These are phyloP conservation scores for Theretra japonica DNA, from an alignment of 2,888 invertebrate species.

Conservation along the genomic window DNA sequence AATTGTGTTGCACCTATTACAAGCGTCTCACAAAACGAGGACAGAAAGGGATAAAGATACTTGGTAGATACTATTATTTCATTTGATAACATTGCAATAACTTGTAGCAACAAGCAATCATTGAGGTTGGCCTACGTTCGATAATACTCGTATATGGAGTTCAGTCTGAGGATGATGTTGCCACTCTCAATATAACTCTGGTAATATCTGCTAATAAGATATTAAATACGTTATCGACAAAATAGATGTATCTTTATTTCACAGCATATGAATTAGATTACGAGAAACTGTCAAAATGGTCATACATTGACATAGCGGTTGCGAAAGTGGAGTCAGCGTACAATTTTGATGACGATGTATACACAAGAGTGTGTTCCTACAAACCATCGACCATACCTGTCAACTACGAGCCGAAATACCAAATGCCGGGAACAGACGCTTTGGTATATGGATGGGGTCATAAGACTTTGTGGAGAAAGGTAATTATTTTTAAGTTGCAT, in stretches of 20 bases:
- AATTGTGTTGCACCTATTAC: too few species aligned
- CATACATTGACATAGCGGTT: conserved; percentile 58
- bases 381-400: conserved; percentile 46
- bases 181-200: too few species aligned
- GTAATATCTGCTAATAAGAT: too few species aligned
- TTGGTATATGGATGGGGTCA: conserved; percentile 57
- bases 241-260: background rate
- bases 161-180: too few species aligned
- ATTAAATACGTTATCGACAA: too few species aligned
- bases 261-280: conserved; percentile 55
- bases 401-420: conserved; percentile 49
- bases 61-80: too few species aligned
- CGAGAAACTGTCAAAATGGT: conserved; percentile 53
- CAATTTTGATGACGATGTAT: conserved; percentile 39
- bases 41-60: too few species aligned
- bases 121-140: too few species aligned
- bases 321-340: conserved; percentile 56
- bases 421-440: conserved; percentile 43
- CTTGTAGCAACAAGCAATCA: too few species aligned
- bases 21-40: too few species aligned
- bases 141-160: too few species aligned
- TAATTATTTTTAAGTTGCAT: conserved; percentile 33
- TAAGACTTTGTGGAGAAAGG: conserved; percentile 45
- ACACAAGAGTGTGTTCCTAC: conserved; percentile 46
- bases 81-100: too few species aligned